phyloP scores from a whole-genome alignment of 2,113 vertebrate genomes.

The Protomyctophum bolini region DNA sequence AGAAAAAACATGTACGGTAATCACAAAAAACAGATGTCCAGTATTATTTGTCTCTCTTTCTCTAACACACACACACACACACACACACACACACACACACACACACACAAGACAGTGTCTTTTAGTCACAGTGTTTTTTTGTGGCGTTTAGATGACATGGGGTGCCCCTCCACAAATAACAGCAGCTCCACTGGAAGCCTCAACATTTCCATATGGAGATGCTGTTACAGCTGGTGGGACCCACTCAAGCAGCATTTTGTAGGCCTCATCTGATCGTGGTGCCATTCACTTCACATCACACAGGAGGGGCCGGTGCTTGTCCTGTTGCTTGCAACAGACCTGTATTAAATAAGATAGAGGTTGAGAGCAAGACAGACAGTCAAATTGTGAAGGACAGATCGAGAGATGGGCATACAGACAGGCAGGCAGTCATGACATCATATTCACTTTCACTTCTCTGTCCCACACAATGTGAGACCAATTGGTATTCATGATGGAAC shows the following conservation, averaged over 20 bases:
- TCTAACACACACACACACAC: neutral
- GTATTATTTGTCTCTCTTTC: neutral
- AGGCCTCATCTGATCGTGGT: neutral
- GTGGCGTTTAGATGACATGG: conserved; percentile 35
- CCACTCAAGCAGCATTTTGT: conserved; percentile 37
- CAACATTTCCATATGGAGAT: conserved; percentile 79
- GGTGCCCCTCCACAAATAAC: conserved; percentile 78
- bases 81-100: too few species aligned
- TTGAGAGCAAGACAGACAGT: neutral
- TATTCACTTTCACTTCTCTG: too few species aligned
- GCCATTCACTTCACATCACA: neutral
- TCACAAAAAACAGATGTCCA: neutral
- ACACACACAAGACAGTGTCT: conserved; percentile 1
- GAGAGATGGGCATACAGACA: too few species aligned
- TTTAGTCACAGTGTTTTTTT: neutral
- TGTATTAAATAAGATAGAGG: conserved; percentile 1
- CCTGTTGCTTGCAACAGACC: conserved; percentile 4
- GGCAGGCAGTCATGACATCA: too few species aligned
- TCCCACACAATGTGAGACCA: too few species aligned
- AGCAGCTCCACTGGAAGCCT: conserved; percentile 80
- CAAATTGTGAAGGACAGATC: too few species aligned
- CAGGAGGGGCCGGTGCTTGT: neutral
- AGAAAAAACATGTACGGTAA: neutral
- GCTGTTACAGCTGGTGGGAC: conserved; percentile 82
- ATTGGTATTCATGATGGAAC: too few species aligned